These are phyloP conservation scores for Epinephelus malabaricus DNA, from an alignment of 2,797 vertebrate species.

Conservation along the genomic window DNA sequence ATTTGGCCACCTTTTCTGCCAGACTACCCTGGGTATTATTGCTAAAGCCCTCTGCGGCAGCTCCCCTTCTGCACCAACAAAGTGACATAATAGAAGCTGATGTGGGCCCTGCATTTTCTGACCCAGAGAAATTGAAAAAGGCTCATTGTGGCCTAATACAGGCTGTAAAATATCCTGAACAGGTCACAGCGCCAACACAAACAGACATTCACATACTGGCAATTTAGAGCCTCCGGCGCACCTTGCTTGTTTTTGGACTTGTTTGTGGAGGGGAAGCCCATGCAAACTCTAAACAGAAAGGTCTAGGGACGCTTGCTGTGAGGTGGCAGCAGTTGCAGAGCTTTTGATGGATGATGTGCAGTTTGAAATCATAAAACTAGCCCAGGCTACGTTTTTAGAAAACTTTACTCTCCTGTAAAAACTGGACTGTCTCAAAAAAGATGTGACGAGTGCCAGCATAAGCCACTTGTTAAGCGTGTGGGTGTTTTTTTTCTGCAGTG, in stretches of 20 bases:
- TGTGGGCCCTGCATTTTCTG: constrained; percentile 8
- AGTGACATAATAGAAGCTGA: neutral
- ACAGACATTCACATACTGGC: neutral
- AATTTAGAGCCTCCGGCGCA: neutral
- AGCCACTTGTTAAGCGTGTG: constrained; percentile 42
- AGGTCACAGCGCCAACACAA: neutral
- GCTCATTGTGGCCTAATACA: constrained; percentile 9
- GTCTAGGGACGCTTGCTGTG: neutral
- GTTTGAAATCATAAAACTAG: constrained; percentile 7
- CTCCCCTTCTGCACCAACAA: neutral
- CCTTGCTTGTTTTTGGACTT: neutral
- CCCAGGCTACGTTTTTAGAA: neutral
- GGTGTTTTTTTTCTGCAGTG: constrained; percentile 1
- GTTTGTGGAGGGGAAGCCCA: neutral
- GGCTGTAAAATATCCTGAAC: constrained; percentile 1
- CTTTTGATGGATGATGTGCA: neutral
- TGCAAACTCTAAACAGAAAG: neutral
- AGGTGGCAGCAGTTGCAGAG: neutral
- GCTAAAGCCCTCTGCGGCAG: neutral
- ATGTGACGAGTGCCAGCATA: constrained; percentile 19
- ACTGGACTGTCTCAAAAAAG: constrained; percentile 23
- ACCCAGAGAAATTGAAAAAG: constrained; percentile 16
- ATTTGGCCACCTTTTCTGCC: neutral
- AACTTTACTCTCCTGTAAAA: constrained; percentile 16
- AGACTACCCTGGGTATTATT: neutral